Evolutionary conservation across 2,113 vertebrate species (phyloP), one percentile per base, ranked within the genome.

Genomic region (Chaetura pelagica): DNA sequence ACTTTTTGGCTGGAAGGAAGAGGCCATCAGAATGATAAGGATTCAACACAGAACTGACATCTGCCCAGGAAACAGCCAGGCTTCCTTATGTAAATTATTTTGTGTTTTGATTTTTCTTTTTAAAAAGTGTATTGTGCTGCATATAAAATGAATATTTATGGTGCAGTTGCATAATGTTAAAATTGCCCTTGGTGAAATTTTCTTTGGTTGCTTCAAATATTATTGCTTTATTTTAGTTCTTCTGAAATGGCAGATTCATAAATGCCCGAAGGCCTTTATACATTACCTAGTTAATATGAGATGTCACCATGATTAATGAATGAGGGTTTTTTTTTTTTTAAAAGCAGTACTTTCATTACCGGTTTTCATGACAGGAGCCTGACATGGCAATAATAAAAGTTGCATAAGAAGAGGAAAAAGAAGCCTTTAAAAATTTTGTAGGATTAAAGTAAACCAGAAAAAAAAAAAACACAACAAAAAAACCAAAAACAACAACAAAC

Each of bases 271-370:
- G 77, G 83, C 30, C 57, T 84, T 93, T 87, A 44, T 58, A 78
- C 48, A 81, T 93, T 93, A 95, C 81, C 34, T 57, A 75, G 92
- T 96, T 97, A 94, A 96, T 94, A 86, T 73, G 75, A 95, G 59
- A 83, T 94, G 68, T 90, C 92, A 92, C 38, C 10, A 54, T 90
- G 85, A 95, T 90, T 94, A 96, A 94, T 94, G 72, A 94, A 89
- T 72, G 64, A 84, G 15, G 24, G 40, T 42, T 9, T 5, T 10
- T 42, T 75, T 75, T 93, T 90, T 84, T 63, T 30, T 2, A 8
- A 55, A 93, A 94, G 55, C 23, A 62, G 17, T 62, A 72, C n/a
- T 89, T 94, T 81, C 73, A 67, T 82, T 57, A 58, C 61, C 0
- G 0, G 52, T 72, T 93, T 92, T 94, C 72, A 68, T 58, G 64